Base-by-base conservation (phyloP, 2,888 invertebrate species). In the Palloptera scutellata region DNA sequence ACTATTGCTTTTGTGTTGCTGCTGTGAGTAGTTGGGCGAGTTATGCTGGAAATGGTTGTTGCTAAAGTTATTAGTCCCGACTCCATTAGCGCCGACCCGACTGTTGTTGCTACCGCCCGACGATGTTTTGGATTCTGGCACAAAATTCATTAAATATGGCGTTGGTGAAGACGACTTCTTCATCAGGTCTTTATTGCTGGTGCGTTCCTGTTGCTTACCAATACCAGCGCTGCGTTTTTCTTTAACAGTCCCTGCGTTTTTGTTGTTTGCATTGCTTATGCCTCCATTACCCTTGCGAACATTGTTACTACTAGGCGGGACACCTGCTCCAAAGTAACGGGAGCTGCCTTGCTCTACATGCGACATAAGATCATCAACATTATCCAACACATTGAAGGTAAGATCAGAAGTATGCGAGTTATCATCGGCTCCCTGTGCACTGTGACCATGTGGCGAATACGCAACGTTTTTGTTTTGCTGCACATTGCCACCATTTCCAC, bases 301-400 rank as follows among this genome's bases (percentile, higher is more conserved):
- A 57, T 57, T 41, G 53, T 20, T 60, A 42, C 60, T n/a, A n/a
- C n/a, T n/a, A 48, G 10, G 68, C 52, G 55, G 55, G 8, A 11
- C 30, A 6, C 30, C 30, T 2, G 2, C 11, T 43, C 41, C 42
- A 13, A 58, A 19, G 53, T 69, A 63, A 53, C 65, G 51, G 70
- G 74, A 59, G 68, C 74, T 30, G 30, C 30, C 30, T 30, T 76
- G 70, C 53, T 63, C 64, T 20, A 72, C 63, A 72, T 78, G 72
- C 70, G 78, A 72, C 73, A 82, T 77, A 63, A 83, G 81, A 19
- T 83, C 83, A 59, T 81, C 82, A 51, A 79, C 76, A 71, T 78
- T 83, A 57, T 81, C 81, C 70, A 84, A 75, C 66, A 84, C 81
- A 68, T 81, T 79, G 74, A 81, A 85, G 67, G 80, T 84, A 72